These are phyloP conservation scores for Achroia grisella DNA, from an alignment of 1,140 invertebrate genomes.

Conservation along the genomic window DNA sequence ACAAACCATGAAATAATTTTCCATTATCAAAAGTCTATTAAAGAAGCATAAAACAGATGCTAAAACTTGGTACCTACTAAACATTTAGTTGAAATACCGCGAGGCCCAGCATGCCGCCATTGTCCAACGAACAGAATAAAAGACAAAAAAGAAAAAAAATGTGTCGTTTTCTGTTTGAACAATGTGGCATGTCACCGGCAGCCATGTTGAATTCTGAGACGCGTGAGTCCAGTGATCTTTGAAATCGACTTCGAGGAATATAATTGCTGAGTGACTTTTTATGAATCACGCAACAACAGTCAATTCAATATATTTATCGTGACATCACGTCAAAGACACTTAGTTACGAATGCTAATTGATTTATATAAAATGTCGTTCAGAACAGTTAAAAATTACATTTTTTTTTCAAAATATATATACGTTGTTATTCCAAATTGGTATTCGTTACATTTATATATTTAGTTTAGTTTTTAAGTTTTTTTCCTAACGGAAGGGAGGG, in stretches of 20 bases:
- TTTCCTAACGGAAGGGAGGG: too few relatives aligned
- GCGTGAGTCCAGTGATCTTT: slow-evolving; percentile 20
- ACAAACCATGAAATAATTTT: neutral
- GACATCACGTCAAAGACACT: too few relatives aligned
- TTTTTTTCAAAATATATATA: too few relatives aligned
- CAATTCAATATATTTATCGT: too few relatives aligned
- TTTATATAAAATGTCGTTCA: too few relatives aligned
- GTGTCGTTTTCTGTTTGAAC: slow-evolving; percentile 64
- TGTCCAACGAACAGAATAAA: slow-evolving; percentile 44
- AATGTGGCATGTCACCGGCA: slow-evolving; percentile 59
- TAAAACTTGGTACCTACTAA: slow-evolving; percentile 24
- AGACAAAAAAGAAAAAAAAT: slow-evolving; percentile 60
- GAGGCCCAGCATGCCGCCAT: slow-evolving; percentile 46
- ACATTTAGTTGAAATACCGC: slow-evolving; percentile 52
- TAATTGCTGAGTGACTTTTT: slow-evolving; percentile 5
- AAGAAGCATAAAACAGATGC: neutral
- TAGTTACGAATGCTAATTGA: too few relatives aligned
- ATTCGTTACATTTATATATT: too few relatives aligned
- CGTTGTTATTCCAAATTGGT: too few relatives aligned
- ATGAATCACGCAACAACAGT: neutral
- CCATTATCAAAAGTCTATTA: slow-evolving; percentile 2
- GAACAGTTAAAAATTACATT: too few relatives aligned
- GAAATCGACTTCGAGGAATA: slow-evolving; percentile 5
- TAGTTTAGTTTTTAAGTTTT: too few relatives aligned
- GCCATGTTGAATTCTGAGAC: slow-evolving; percentile 45